Evolutionary conservation across 2,888 invertebrate genomes (phyloP).

Genomic region (Drosophila lacicola): DNA sequence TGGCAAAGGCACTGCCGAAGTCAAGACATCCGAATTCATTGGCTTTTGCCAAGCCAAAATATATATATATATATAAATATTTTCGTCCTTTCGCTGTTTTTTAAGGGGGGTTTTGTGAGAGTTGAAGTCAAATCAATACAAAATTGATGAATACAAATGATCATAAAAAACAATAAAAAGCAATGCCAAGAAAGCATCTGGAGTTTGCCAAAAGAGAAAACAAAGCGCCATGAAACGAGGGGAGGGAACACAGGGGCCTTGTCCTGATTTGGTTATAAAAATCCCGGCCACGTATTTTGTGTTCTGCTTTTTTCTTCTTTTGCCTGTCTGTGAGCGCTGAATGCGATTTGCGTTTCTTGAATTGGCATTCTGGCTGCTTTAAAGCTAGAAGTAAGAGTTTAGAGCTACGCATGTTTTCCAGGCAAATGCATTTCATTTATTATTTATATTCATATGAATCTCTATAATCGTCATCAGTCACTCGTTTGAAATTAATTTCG

Average conservation of each 20-base stretch:
- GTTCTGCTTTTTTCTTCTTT: slow-evolving; percentile 9
- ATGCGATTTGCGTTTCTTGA: slow-evolving; percentile 25
- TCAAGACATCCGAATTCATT: slow-evolving; percentile 72
- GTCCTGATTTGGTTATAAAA: slow-evolving; percentile 80
- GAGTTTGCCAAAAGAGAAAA: slow-evolving; percentile 46
- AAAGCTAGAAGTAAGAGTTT: slow-evolving; percentile 25
- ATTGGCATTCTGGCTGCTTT: slow-evolving; percentile 22
- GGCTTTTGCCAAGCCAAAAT: slow-evolving; percentile 49
- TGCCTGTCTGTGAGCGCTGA: slow-evolving; percentile 7
- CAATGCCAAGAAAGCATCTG: slow-evolving; percentile 73
- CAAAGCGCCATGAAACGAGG: slow-evolving; percentile 37
- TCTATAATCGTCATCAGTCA: slow-evolving; percentile 59
- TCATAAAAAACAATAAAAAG: slow-evolving; percentile 81
- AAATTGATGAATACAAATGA: slow-evolving; percentile 81
- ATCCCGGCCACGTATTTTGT: slow-evolving; percentile 69
- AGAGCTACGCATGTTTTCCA: slow-evolving; percentile 35
- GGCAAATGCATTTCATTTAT: slow-evolving; percentile 60
- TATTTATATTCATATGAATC: slow-evolving; percentile 55
- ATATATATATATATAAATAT: slow-evolving; percentile 20
- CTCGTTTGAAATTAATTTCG: slow-evolving; percentile 75
- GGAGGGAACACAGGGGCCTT: slow-evolving; percentile 20
- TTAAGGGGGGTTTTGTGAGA: background rate
- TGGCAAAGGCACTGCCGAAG: slow-evolving; percentile 51
- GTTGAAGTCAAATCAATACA: slow-evolving; percentile 69
- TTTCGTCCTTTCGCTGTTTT: slow-evolving; percentile 62